phyloP scores from a whole-genome alignment of 1,140 invertebrate genomes.

The Papilio dardanus region DNA sequence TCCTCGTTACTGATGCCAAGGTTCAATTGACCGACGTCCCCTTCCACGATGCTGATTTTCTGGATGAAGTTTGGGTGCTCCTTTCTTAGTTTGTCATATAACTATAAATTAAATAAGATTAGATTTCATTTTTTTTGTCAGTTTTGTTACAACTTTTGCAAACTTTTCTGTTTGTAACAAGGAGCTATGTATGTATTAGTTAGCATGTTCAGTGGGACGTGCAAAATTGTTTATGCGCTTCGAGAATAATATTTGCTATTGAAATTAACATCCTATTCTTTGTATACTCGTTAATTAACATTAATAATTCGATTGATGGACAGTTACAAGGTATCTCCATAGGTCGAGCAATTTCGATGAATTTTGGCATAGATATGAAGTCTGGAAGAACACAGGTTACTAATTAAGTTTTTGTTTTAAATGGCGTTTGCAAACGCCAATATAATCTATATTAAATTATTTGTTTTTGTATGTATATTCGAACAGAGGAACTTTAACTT shows the following conservation, averaged over 20 bases:
- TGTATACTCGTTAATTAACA: neutral
- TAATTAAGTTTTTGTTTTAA: no score
- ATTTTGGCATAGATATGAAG: no score
- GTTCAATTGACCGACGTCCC: slow-evolving; percentile 86
- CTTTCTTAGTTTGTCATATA: slow-evolving; percentile 85
- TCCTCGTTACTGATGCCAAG: slow-evolving; percentile 87
- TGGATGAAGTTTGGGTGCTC: slow-evolving; percentile 84
- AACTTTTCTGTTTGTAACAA: neutral
- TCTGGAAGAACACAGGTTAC: no score
- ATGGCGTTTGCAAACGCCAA: no score
- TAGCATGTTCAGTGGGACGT: neutral
- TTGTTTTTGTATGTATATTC: no score
- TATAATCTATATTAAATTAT: no score
- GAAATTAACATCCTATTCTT: neutral
- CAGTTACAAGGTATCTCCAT: no score
- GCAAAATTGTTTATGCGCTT: neutral
- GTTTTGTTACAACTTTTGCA: neutral
- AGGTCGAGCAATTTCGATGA: no score
- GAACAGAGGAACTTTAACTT: no score
- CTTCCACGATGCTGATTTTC: slow-evolving; percentile 84
- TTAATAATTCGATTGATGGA: no score
- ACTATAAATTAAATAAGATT: slow-evolving; percentile 51
- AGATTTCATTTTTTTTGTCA: no score
- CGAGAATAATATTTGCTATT: slow-evolving; percentile 2
- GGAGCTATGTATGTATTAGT: neutral